Percentiles rank a stretch among this genome's conserved stretches.
Conservation (phyloP, 2,888 invertebrate genomes). For the Rosalia funebris region DNA sequence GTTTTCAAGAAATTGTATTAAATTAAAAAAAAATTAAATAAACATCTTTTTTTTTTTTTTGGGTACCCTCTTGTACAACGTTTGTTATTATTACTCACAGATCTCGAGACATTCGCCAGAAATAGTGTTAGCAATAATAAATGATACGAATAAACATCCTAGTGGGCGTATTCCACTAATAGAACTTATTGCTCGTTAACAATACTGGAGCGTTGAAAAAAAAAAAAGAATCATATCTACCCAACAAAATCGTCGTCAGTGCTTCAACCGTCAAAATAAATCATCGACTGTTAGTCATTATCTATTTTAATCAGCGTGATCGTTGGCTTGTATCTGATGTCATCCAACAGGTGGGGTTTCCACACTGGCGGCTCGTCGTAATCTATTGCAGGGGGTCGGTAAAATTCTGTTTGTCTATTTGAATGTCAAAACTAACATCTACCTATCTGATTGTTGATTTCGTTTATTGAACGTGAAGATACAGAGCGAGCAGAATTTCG, state of each 20-base stretch:
- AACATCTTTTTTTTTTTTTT: too few species aligned
- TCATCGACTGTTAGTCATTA: slow-evolving; percentile 25
- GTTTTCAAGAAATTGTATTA: too few species aligned
- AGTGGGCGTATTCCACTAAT: neutral
- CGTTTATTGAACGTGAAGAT: neutral
- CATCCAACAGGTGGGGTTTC: slow-evolving; percentile 27
- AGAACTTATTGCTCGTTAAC: neutral
- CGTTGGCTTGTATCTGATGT: slow-evolving; percentile 18
- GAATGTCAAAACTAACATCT: neutral
- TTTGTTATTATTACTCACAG: neutral
- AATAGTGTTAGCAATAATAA: neutral
- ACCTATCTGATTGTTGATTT: neutral
- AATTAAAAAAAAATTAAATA: too few species aligned
- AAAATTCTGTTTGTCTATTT: too few species aligned
- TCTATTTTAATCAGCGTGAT: slow-evolving; percentile 22
- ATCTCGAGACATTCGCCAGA: neutral
- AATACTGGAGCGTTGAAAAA: neutral
- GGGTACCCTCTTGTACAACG: too few species aligned
- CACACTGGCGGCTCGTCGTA: slow-evolving; percentile 11
- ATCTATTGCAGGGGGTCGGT: too few species aligned
- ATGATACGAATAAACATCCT: neutral
- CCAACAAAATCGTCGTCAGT: neutral
- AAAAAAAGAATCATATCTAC: neutral
- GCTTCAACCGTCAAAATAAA: neutral
- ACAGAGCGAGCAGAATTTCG: neutral